Evolutionary conservation across 2,888 invertebrate species (phyloP).

Genomic region (Cremastinae sp.): DNA sequence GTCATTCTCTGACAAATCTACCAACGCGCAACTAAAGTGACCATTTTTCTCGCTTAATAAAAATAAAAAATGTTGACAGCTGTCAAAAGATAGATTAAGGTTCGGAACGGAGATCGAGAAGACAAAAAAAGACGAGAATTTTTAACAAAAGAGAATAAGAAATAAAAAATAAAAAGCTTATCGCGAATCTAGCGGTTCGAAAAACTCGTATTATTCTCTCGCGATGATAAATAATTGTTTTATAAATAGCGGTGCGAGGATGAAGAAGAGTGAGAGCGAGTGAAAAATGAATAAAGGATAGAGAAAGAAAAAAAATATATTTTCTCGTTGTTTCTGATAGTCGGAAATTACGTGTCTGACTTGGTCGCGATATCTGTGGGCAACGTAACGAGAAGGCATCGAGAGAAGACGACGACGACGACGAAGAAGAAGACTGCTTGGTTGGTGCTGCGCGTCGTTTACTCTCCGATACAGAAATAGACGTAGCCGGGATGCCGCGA

Average conservation of each 20-base stretch:
- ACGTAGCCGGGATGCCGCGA: conserved; percentile 69
- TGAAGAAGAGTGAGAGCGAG: conserved; percentile 29
- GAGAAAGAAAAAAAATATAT: background rate
- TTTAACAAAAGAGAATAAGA: conserved; percentile 16
- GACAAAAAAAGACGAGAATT: conserved; percentile 23
- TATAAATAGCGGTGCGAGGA: background rate
- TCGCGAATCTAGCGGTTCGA: conserved; percentile 20
- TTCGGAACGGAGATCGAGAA: too few species aligned
- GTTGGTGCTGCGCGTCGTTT: conserved; percentile 57
- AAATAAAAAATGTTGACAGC: background rate
- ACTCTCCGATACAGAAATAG: conserved; percentile 73
- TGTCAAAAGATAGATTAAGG: background rate
- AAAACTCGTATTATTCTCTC: conserved; percentile 22
- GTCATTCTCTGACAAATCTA: too few species aligned
- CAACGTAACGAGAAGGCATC: conserved; percentile 23
- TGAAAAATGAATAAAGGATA: background rate
- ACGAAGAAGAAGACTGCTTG: conserved; percentile 41
- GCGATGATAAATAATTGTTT: conserved; percentile 38
- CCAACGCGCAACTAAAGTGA: too few species aligned
- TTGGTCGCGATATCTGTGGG: conserved; percentile 1
- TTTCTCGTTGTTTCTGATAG: conserved; percentile 38
- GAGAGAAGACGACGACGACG: conserved; percentile 37
- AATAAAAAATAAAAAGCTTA: background rate
- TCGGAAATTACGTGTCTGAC: conserved; percentile 27
- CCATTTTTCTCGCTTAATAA: conserved; percentile 14